Base-by-base conservation (phyloP, 2,113 vertebrate genomes). In the Brachypodius melanocephalos region DNA sequence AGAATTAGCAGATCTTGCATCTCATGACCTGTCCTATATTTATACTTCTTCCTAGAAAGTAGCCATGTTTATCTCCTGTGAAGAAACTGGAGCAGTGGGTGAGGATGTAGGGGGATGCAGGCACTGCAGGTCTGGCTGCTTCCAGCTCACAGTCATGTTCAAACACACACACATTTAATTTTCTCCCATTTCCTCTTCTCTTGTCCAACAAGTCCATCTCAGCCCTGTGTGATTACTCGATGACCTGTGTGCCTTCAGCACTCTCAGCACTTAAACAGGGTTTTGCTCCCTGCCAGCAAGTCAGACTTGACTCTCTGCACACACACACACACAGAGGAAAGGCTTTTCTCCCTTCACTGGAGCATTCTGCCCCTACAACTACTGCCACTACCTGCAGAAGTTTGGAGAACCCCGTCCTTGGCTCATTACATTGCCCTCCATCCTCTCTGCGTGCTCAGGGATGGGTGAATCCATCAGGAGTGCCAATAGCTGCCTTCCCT, bases 171-270 rank as follows among this genome's bases (percentile, higher is more conserved):
- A 55, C 38, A 52, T 55, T 65, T 81, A 17, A 43, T 92, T 93
- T 95, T 77, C 83, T 92, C 31, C 55, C 46, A 46, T 89, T 95
- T 92, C 67, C 67, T 80, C 83, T 77, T 69, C 63, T 6, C 82
- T 91, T 83, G 40, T 71, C 68, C 32, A 2, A 48, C 62, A 51
- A 84, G 68, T 67, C 75, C 85, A 67, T 92, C 88, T 86, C 49
- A 83, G 72, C 63, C 76, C 72, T 1, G 3, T 62, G 67, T 77
- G 83, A 80, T 93, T 84, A 51, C 48, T 32, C 31, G 83, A 28
- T 92, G 94, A 83, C 92, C 85, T 77, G 34, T 74, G 88, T 76
- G 88, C 67, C 90, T 93, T 66, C 75, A 34, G 73, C 67, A 46
- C 42, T 73, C 65, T 80, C 76, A 36, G 89, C 68, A 21, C 59